Evolutionary conservation across 2,888 invertebrate species (phyloP), one percentile per base, ranked within the genome.

Genomic region (Prionchulus punctatus): DNA sequence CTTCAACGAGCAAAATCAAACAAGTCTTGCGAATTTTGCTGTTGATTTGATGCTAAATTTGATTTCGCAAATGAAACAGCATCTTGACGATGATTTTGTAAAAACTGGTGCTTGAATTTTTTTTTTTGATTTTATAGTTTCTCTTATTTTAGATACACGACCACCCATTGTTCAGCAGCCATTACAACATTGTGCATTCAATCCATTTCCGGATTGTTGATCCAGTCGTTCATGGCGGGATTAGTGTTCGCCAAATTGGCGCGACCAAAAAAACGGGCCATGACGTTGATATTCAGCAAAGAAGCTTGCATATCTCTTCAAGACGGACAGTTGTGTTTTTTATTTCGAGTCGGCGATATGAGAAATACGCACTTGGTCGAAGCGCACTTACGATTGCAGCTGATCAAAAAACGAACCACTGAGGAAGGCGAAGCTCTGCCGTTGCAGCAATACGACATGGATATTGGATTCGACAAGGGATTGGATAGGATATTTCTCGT

Each of bases 241-340:
- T 80, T 84, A 50, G 82, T 85, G 15, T 94, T 96, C 71, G 90
- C 92, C 63, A 94, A 94, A 76, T 77, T 94, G 62, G 91, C 92
- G 62, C 79, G 94, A 62, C 92, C 94, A 58, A 91, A 92, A 77
- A 92, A 92, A 74, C 81, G 94, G 62, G 88, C 92, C 30, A 89
- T 91, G 76, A 94, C 94, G 57, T 78, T 94, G 66, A 80, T 94
- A 66, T 94, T 92, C 76, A 64, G 64, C 57, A 62, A 63, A 50
- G 58, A 62, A 52, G 64, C 63, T 4, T 62, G 63, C 18, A 62
- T 65, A 4, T 62, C 63, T 30, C 57, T 64, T 15, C 67, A 73
- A 43, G 72, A 74, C 56, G 72, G 72, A 1, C 63, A 65, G 25
- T 61, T 72, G 36, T 71, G 69, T 54, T 64, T 75, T 47, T 67